phyloP scores from a whole-genome alignment of 1,140 invertebrate genomes.

The Steinernema feltiae region DNA sequence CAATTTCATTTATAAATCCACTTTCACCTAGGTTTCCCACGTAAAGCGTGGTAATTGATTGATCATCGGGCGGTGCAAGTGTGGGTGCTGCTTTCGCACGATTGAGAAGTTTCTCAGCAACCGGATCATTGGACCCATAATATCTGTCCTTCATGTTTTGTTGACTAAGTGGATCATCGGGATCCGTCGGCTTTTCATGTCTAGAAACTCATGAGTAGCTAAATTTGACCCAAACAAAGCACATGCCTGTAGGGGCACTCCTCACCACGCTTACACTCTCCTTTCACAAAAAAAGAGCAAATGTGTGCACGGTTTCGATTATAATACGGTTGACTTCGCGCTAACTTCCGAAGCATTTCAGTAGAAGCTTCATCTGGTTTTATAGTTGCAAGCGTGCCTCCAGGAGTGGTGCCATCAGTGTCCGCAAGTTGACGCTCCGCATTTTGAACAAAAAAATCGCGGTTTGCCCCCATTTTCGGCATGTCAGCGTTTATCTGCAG shows the following conservation, averaged over 20 bases:
- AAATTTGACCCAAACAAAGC: no score
- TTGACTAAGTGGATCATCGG: slow-evolving; percentile 95
- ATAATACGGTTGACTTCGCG: slow-evolving; percentile 94
- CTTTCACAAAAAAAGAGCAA: slow-evolving; percentile 99
- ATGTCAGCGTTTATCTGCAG: slow-evolving; percentile 87
- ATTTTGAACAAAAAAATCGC: slow-evolving; percentile 97
- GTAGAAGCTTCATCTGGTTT: slow-evolving; percentile 51
- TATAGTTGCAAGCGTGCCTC: slow-evolving; percentile 61
- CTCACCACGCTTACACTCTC: slow-evolving; percentile 95
- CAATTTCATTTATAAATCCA: slow-evolving; percentile 74
- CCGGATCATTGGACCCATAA: slow-evolving; percentile 96
- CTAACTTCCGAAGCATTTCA: slow-evolving; percentile 86
- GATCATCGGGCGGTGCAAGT: slow-evolving; percentile 87
- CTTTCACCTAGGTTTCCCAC: slow-evolving; percentile 80
- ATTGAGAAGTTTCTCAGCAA: slow-evolving; percentile 92
- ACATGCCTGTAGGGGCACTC: slow-evolving; percentile 97
- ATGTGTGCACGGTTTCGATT: slow-evolving; percentile 97
- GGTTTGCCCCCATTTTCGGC: slow-evolving; percentile 94
- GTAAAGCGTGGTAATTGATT: slow-evolving; percentile 89
- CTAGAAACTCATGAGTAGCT: no score
- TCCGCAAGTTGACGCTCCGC: slow-evolving; percentile 71
- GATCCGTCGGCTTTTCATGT: slow-evolving; percentile 97
- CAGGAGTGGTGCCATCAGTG: slow-evolving; percentile 61
- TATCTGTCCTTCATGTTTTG: slow-evolving; percentile 98
- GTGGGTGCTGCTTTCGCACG: slow-evolving; percentile 84